Evolutionary conservation across 2,888 invertebrate species (phyloP), one percentile per base, ranked within the genome.

Genomic region (Agonopterix arenella): DNA sequence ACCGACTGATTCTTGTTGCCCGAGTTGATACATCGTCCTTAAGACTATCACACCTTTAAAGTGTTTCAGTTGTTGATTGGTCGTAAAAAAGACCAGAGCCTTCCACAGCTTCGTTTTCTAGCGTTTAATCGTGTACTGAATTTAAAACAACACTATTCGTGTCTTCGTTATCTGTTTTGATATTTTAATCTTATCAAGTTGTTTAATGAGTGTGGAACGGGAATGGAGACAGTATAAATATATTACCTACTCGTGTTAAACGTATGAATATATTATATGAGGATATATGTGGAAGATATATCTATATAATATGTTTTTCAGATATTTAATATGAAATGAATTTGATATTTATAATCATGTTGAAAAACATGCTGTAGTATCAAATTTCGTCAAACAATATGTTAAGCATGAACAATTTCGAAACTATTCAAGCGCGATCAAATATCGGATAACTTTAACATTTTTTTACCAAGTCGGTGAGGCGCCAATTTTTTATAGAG

Each of bases 401-500:
- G 55, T 60, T 68, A 70, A 74, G 72, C 75, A 69, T 76, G 73
- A 78, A 28, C 58, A 69, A 59, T 76, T 77, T 79, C 73, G 58
- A 61, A 75, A 69, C 71, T 70, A 74, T 68, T 74, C 72, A 73
- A 71, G 77, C 80, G 72, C 65, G 63, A 61, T 67, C 66, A 64
- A 56, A 70, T 80, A 83, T 84, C 73, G 62, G 62, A 68, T 84
- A 68, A 67, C 68, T 51, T 48, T 13, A 53, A 59, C 64, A 55
- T 59, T 64, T 69, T 28, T 72, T 73, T 74, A 68, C 58, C 55
- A 59, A 62, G 55, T 55, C 58, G 58, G 55, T 58, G 57, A 64
- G 83, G 84, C 84, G 84, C 85, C 84, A 76, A 72, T 76, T 79
- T 75, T 75, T 75, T 62, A 51, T 46, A 13, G 28, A 38, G 48